A percentile compares a stretch with the other conserved stretches of the same genome.
These are phyloP conservation scores for Maniola hyperantus DNA, from an alignment of 2,888 invertebrate species.

Conservation along the genomic window DNA sequence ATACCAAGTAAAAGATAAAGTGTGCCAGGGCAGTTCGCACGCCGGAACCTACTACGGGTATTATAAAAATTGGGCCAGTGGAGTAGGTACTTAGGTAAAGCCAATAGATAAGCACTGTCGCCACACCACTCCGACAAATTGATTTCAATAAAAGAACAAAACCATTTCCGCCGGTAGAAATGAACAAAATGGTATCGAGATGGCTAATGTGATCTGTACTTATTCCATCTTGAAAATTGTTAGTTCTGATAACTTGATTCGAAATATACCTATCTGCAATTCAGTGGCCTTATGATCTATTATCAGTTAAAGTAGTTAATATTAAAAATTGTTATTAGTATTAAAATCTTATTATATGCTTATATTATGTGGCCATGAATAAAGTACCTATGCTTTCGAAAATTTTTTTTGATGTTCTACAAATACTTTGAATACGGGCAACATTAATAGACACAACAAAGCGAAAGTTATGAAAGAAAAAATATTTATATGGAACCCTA, in stretches of 20 bases:
- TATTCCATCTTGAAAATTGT: background rate
- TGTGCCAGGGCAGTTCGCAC: slow-evolving; percentile 76
- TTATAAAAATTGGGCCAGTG: slow-evolving; percentile 67
- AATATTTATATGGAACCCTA: too few species aligned
- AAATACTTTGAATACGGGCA: too few species aligned
- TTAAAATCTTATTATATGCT: too few species aligned
- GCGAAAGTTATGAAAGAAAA: too few species aligned
- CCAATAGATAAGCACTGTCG: slow-evolving; percentile 38
- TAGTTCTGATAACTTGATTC: background rate
- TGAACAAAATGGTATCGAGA: slow-evolving; percentile 40
- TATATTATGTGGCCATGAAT: too few species aligned
- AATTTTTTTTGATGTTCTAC: too few species aligned
- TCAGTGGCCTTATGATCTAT: too few species aligned
- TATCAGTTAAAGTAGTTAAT: too few species aligned
- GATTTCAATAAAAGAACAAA: slow-evolving; percentile 47
- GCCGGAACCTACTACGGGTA: slow-evolving; percentile 54
- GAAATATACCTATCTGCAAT: background rate
- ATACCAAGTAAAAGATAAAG: slow-evolving; percentile 49
- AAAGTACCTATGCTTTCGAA: too few species aligned
- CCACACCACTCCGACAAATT: slow-evolving; percentile 62
- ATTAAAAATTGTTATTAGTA: background rate
- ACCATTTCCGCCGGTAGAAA: slow-evolving; percentile 40
- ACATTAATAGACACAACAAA: too few species aligned
- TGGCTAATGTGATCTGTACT: slow-evolving; percentile 9
- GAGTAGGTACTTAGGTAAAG: slow-evolving; percentile 43